A percentile compares a stretch with the other conserved stretches of the same genome.
Conservation (phyloP, 2,888 invertebrate genomes). For the Chloromyia formosa region DNA sequence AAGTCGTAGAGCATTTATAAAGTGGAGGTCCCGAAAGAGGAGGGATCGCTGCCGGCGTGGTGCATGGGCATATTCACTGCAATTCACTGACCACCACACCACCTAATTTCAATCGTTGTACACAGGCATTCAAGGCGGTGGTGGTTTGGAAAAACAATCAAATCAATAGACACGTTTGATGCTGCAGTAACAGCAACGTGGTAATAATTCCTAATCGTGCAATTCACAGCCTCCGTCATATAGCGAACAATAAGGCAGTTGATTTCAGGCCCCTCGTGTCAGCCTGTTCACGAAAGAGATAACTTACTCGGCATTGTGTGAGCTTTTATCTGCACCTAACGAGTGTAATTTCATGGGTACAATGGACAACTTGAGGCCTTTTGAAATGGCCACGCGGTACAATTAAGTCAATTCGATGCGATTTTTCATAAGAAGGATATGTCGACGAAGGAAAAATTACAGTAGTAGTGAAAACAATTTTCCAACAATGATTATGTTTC, state of each 20-base stretch:
- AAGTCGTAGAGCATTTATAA: conserved; percentile 44
- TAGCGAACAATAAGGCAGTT: background rate
- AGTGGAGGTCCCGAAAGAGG: conserved; percentile 6
- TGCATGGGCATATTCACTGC: background rate
- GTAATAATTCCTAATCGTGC: conserved; percentile 40
- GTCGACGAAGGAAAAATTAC: too few species aligned
- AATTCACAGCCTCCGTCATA: conserved; percentile 26
- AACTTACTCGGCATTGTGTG: conserved; percentile 5
- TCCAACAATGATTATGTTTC: too few species aligned
- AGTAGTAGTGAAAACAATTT: too few species aligned
- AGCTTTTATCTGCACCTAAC: background rate
- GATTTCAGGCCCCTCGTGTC: background rate
- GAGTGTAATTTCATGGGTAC: background rate
- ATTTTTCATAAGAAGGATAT: too few species aligned
- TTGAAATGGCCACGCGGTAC: background rate
- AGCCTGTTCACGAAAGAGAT: conserved; percentile 9
- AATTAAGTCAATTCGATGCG: too few species aligned
- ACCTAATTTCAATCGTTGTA: background rate
- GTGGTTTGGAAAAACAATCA: background rate
- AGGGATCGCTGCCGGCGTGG: conserved; percentile 11
- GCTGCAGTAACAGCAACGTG: background rate
- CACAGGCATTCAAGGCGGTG: too few species aligned
- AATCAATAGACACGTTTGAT: conserved; percentile 8
- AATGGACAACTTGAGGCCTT: background rate
- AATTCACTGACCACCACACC: conserved; percentile 22